Evolutionary conservation across 1,140 invertebrate species (phyloP), one percentile per base, ranked within the genome.

Genomic region (Nasonia vitripennis): DNA sequence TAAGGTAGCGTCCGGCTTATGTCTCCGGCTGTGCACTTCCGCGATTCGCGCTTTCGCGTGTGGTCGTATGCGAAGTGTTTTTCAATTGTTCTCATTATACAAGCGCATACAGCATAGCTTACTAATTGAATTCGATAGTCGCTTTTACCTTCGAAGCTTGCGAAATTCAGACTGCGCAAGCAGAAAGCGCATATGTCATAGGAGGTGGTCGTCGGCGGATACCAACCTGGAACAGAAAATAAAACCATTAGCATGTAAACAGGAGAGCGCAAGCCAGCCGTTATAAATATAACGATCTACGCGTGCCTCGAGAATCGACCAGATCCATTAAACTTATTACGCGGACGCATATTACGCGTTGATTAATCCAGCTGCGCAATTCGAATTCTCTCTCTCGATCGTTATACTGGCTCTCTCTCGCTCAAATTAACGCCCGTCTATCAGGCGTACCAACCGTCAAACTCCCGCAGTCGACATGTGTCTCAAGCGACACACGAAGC

Each of bases 211-310:
- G 23, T 17, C 27, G n/a, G 2, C 1, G 7, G 41, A 45, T 81
- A 81, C 79, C 70, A 81, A 81, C 79, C 79, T 81, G 68, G 27
- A 81, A 81, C 45, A 71, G 5, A 73, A 45, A 71, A 71, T 67
- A 7, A 1, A 41, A 31, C 17, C 51, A 55, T 55, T 55, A 55
- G 17, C 51, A 55, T 55, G 14, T 55, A 55, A 55, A 55, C 11
- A 45, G 6, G 41, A 45, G 9, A 1, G 5, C 51, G 48, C 0
- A 20, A 17, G 17, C 51, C 12, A 2, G 51, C 17, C 5, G 11
- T 55, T 20, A 55, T 17, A 55, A 55, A 17, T 55, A 17, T 55
- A 55, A 17, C 17, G 17, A 55, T 55, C 17, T 55, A 17, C 41
- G 4, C 17, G 12, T 55, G 11, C 51, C 51, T 55, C 51, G 48